Conservation (phyloP, 2,888 invertebrate genomes). For the Smittia aterrima region DNA sequence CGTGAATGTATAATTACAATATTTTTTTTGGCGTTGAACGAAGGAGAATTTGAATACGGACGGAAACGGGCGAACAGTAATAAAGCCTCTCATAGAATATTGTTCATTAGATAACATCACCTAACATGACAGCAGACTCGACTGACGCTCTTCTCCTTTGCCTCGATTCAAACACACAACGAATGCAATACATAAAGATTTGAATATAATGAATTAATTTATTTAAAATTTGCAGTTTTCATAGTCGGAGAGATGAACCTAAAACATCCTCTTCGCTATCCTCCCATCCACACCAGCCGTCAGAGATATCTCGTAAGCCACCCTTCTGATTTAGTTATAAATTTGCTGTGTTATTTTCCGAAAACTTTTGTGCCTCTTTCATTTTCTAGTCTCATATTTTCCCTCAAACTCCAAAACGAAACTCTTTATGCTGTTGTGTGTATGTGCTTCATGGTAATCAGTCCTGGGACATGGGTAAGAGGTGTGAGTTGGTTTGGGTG, state of each 20-base stretch:
- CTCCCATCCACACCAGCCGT: neutral
- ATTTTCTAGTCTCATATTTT: neutral
- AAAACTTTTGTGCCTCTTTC: constrained; percentile 11
- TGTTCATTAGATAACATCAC: constrained; percentile 7
- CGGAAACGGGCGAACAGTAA: neutral
- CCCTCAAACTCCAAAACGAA: neutral
- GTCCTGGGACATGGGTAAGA: neutral
- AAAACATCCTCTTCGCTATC: neutral
- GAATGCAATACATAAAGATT: constrained; percentile 3
- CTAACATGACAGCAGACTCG: neutral
- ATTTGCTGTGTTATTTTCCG: constrained; percentile 2
- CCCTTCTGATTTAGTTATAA: constrained; percentile 11
- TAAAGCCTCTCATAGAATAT: neutral
- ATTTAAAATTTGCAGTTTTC: constrained; percentile 8
- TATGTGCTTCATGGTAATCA: neutral
- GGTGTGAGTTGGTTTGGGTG: neutral
- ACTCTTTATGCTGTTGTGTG: neutral
- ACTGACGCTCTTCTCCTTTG: neutral
- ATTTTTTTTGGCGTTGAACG: neutral
- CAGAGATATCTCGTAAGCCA: neutral
- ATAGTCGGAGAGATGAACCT: neutral
- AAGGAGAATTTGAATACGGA: neutral
- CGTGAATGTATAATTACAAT: constrained; percentile 6
- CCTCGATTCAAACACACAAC: neutral
- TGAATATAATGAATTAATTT: constrained; percentile 11